Base-by-base conservation (phyloP, 1,140 invertebrate genomes). In the Geopemphigus sp. region DNA sequence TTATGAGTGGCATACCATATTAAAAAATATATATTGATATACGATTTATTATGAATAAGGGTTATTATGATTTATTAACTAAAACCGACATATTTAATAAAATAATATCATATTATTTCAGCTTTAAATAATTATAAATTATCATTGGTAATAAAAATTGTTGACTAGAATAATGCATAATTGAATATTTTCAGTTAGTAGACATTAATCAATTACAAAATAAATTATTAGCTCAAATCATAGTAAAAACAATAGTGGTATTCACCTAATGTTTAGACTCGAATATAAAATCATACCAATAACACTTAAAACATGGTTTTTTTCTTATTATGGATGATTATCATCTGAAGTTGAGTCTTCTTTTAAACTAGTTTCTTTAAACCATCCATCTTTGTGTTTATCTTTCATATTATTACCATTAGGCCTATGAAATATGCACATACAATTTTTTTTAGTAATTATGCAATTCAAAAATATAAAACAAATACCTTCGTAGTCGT, bases 311-410 rank as follows among this genome's bases (percentile, higher is more conserved):
- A 72, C 24, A 10, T 6, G 6, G 8, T 39, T 74, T 11, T 15
- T 39, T 74, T 45, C 24, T 8, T 57, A 11, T 74, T 59, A 78
- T 47, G 45, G 22, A 10, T 76, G 26, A 57, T 78, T 57, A 50
- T 78, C 57, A 63, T 78, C 74, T 19, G 57, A 78, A 50, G 57
- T 78, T 63, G 57, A 63, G 61, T 78, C 22, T 78, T 78, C 74
- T 63, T 78, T 78, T 61, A 78, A 57, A 78, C 32, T 78, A 47
- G 74, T 78, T 50, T 78, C 74, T 47, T 78, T 78, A 5, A 78
- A 61, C 74, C 74, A 61, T 14, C n/a, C 39, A 1, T 63, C 74
- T 47, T 39, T 78, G 10, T 59, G 17, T 11, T 59, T 78, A 50
- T 78, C 74, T 78, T 78, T 78, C 22, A 61, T 59, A 10, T 59